These are phyloP conservation scores for Paramormyrops hopkinsi DNA, from an alignment of 2,797 vertebrate species.

Conservation along the genomic window DNA sequence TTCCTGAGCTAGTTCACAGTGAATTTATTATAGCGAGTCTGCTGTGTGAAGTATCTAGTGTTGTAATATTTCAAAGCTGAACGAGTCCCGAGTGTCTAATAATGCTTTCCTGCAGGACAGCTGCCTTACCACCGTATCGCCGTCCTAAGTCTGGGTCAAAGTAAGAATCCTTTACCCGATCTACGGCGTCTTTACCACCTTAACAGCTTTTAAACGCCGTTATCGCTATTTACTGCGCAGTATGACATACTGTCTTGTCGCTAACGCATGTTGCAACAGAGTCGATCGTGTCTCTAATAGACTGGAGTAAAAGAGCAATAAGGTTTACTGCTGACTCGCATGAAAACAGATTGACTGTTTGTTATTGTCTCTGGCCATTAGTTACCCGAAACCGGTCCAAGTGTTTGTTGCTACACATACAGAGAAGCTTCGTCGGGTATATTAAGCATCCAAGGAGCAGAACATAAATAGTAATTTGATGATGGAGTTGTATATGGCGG, in stretches of 20 bases:
- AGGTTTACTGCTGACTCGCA: not conserved
- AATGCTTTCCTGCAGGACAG: not conserved
- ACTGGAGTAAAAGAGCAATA: not conserved
- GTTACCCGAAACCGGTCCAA: not conserved
- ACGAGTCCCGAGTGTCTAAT: not conserved
- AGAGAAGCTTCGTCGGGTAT: not conserved
- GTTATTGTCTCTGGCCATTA: not conserved
- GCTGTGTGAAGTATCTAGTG: not conserved
- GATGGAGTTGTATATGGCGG: not conserved
- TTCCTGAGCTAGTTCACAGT: not conserved
- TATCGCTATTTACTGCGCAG: not conserved
- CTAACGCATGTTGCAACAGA: not conserved
- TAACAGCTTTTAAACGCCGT: not conserved
- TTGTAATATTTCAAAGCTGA: conserved; percentile 14
- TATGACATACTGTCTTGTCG: not conserved
- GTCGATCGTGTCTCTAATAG: not conserved
- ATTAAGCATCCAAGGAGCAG: not conserved
- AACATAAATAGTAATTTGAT: not conserved
- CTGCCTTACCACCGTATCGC: not conserved
- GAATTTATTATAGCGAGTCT: conserved; percentile 10
- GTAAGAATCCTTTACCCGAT: not conserved
- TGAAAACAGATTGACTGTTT: not conserved
- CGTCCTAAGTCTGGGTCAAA: not conserved
- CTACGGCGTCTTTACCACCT: not conserved
- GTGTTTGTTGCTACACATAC: not conserved